These are phyloP conservation scores for Amphiprion ocellaris DNA, from an alignment of 2,113 vertebrate genomes.

Conservation along the genomic window DNA sequence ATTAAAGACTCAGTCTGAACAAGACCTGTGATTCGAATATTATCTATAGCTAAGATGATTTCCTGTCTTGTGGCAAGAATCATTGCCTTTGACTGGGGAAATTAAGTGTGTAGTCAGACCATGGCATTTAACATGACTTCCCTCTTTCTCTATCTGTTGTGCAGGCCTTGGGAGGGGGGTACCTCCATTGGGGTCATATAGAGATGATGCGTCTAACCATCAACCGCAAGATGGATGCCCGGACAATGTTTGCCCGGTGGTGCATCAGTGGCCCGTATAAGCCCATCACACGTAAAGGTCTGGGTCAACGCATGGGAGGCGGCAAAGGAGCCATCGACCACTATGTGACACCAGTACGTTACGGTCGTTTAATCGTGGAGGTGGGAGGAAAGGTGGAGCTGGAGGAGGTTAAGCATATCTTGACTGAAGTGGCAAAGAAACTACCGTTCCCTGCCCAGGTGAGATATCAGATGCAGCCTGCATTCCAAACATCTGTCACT, in stretches of 20 bases:
- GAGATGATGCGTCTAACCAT: conserved; percentile 97
- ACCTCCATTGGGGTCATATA: conserved; percentile 94
- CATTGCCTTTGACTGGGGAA: too few relatives aligned
- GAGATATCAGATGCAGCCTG: conserved; percentile 6
- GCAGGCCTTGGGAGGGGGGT: conserved; percentile 94
- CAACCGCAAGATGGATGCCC: conserved; percentile 89
- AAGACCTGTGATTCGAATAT: too few relatives aligned
- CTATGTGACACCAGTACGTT: conserved; percentile 91
- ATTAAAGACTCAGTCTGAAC: too few relatives aligned
- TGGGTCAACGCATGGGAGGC: conserved; percentile 96
- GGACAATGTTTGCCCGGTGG: conserved; percentile 91
- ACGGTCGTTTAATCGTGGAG: conserved; percentile 89
- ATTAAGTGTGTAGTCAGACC: not conserved
- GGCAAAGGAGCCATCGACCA: conserved; percentile 95
- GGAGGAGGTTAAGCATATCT: conserved; percentile 84
- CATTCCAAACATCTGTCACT: not conserved
- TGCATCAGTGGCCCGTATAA: conserved; percentile 89
- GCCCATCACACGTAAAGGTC: conserved; percentile 89
- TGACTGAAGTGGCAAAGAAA: conserved; percentile 89
- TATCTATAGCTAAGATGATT: not conserved
- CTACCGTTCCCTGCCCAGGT: conserved; percentile 91
- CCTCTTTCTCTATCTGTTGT: not conserved
- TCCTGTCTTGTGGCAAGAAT: too few relatives aligned
- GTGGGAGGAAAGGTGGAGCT: conserved; percentile 91
- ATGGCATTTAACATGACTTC: not conserved